A percentile compares a stretch with the other conserved stretches of the same genome.
phyloP scores from a whole-genome alignment of 2,113 vertebrate genomes.

The Raja brachyura region DNA sequence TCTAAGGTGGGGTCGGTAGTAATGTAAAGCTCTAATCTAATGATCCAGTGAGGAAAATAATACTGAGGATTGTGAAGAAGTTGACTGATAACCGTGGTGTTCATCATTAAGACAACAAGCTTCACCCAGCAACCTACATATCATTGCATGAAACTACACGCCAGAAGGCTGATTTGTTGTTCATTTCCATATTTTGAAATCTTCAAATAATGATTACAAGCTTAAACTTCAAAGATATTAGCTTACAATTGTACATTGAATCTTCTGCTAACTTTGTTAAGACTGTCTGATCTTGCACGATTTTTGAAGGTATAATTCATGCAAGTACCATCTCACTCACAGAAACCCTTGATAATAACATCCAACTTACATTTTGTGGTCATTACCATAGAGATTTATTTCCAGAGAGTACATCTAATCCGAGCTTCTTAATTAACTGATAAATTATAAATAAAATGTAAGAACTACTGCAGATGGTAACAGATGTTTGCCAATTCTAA shows the following conservation, averaged over 20 bases:
- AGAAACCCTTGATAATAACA: not conserved
- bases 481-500: not conserved
- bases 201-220: slow-evolving; percentile 53
- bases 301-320: not conserved
- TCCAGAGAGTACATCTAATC: not conserved
- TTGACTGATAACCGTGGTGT: too few relatives aligned
- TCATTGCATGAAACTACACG: not conserved
- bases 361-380: not conserved
- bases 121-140: too few relatives aligned
- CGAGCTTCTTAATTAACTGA: not conserved
- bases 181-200: not conserved
- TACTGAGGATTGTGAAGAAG: not conserved
- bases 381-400: not conserved
- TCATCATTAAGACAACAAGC: not conserved
- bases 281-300: slow-evolving; percentile 48
- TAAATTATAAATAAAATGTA: not conserved
- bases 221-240: slow-evolving; percentile 87
- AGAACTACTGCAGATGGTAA: too few relatives aligned
- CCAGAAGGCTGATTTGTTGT: not conserved
- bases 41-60: not conserved
- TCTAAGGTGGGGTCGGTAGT: not conserved
- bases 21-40: not conserved
- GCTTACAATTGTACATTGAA: slow-evolving; percentile 65
- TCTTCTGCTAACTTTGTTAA: slow-evolving; percentile 75
- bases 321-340: not conserved